Evolutionary conservation across 2,888 invertebrate genomes (phyloP).

Genomic region (Archips xylosteana): DNA sequence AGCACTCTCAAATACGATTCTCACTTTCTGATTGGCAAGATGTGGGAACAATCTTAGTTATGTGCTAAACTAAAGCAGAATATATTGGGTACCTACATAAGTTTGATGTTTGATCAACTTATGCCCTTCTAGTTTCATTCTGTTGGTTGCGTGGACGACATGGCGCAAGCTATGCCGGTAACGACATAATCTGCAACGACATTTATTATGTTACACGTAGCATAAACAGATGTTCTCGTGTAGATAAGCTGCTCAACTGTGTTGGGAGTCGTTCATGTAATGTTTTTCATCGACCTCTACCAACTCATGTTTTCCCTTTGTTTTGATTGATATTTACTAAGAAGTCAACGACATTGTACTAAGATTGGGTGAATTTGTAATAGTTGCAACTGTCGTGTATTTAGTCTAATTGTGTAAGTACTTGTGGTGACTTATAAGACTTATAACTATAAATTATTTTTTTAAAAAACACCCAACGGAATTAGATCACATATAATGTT

Average conservation of each 20-base stretch:
- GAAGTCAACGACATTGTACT: neutral
- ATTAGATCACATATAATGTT: too few species aligned
- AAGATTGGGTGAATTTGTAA: too few species aligned
- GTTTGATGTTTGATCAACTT: neutral
- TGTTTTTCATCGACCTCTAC: conserved; percentile 43
- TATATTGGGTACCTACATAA: neutral
- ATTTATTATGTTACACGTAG: conserved; percentile 70
- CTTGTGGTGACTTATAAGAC: neutral
- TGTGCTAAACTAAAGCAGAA: neutral
- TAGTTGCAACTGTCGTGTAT: too few species aligned
- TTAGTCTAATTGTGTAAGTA: too few species aligned
- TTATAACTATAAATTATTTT: too few species aligned
- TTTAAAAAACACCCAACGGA: too few species aligned
- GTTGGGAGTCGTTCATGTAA: conserved; percentile 61
- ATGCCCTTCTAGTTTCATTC: conserved; percentile 11
- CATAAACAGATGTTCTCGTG: conserved; percentile 68
- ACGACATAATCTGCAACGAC: conserved; percentile 69
- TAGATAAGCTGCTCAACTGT: conserved; percentile 68
- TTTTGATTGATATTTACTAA: neutral
- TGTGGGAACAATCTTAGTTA: conserved; percentile 61
- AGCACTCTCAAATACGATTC: conserved; percentile 62
- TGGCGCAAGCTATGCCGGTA: conserved; percentile 61
- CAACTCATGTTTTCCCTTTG: neutral
- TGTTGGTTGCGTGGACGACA: conserved; percentile 42
- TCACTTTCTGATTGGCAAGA: conserved; percentile 64